A percentile compares a stretch with the other conserved stretches of the same genome.
Conservation (phyloP, 2,113 vertebrate genomes). For the Maccullochella peelii region DNA sequence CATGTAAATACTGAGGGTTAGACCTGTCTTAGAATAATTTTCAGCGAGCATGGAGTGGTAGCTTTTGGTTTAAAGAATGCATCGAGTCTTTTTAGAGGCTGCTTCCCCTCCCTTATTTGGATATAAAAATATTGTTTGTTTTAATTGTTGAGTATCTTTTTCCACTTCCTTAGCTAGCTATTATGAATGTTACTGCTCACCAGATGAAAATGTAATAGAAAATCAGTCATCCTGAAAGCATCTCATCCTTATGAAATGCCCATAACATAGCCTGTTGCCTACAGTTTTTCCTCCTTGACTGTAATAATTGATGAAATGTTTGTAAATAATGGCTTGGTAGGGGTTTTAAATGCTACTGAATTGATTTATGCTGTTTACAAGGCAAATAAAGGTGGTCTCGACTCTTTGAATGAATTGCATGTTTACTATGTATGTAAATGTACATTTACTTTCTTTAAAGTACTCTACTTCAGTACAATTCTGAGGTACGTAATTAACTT, state of each 20-base stretch:
- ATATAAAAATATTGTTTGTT: slow-evolving; percentile 60
- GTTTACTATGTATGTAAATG: neutral
- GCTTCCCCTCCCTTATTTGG: slow-evolving; percentile 51
- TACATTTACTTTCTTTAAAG: neutral
- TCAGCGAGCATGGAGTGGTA: slow-evolving; percentile 67
- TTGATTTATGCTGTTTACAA: slow-evolving; percentile 80
- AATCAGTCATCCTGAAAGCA: slow-evolving; percentile 53
- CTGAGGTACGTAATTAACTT: no score
- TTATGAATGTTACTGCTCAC: slow-evolving; percentile 77
- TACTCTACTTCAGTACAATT: neutral
- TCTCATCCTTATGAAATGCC: slow-evolving; percentile 64
- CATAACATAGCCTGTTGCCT: slow-evolving; percentile 56
- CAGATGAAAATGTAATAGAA: slow-evolving; percentile 60
- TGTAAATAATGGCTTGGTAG: slow-evolving; percentile 77
- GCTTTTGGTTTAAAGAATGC: slow-evolving; percentile 63
- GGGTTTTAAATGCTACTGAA: slow-evolving; percentile 80
- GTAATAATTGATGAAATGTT: slow-evolving; percentile 73
- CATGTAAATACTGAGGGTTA: slow-evolving; percentile 70
- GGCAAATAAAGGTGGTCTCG: slow-evolving; percentile 82
- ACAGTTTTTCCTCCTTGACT: slow-evolving; percentile 59
- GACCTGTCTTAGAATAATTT: slow-evolving; percentile 42
- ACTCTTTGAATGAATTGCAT: slow-evolving; percentile 49
- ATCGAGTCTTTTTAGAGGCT: slow-evolving; percentile 66
- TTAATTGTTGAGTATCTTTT: slow-evolving; percentile 37
- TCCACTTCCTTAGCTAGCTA: slow-evolving; percentile 48